Base-by-base conservation (phyloP, 2,797 vertebrate genomes). In the Halcyon smyrnensis region DNA sequence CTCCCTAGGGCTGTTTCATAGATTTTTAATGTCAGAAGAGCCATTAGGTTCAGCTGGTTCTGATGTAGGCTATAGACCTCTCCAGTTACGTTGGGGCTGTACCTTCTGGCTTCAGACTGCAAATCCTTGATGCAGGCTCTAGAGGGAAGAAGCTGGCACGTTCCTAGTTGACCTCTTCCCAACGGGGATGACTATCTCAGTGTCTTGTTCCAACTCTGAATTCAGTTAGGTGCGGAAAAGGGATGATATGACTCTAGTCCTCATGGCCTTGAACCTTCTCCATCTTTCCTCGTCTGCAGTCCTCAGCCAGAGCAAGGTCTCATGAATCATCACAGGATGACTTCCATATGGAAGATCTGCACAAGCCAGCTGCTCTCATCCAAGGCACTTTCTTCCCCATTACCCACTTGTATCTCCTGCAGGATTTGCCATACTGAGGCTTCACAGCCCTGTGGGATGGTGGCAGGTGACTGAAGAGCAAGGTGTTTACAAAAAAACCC, bases 301-400 rank as follows among this genome's bases (percentile, higher is more conserved):
- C 8, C 18, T 73, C 37, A 39, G 24, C 36, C 36, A 16, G 9
- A 14, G 36, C 2, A 15, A 30, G 54, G n/a, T 23, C 32, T 43
- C 30, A 20, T 24, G 34, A 67, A 46, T 57, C 17, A 4, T 12
- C 1, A 1, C n/a, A 45, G 23, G 41, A 76, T 11, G 18, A 9
- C 15, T 64, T 45, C 30, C 5, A 2, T 3, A 28, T 36, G 37
- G 30, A 73, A 63, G 30, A 27, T 18, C 6, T 80, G 50, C 6
- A 25, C 25, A 50, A 8, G 15, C 5, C 13, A 30, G 34, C 13
- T 27, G 34, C 30, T 62, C 4, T 68, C 6, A 18, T 20, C 21
- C 30, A 53, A 32, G 34, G 14, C 8, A 3, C n/a, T 65, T 1
- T 0, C n/a, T 73, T 57, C 28, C n/a, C 2, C 3, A 3, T 46